Base-by-base conservation (phyloP, 2,888 invertebrate genomes). In the Tipula confusa region DNA sequence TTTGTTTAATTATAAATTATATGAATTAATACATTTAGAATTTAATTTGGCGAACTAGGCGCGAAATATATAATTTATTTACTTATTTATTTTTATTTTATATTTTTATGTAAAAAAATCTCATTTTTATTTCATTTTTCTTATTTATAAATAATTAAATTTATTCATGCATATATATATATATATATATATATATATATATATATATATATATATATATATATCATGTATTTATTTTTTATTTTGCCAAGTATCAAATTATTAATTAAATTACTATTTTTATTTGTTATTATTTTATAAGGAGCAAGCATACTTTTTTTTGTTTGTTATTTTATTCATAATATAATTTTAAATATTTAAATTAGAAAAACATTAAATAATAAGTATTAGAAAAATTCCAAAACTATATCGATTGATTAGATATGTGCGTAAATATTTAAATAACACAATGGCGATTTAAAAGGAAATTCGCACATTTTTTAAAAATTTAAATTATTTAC, bases 211-310 rank as follows among this genome's bases (percentile, higher is more conserved):
- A n/a, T 81, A 13, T 81, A 33, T 82, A 9, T 82, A 82, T 82
- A 24, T 36, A 15, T 82, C n/a, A 18, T 36, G 6, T 82, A 33
- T 15, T 82, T 82, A 33, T 82, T 82, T n/a, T n/a, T 82, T 82
- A 33, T 82, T 82, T 82, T 82, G 82, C 82, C 82, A 82, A n/a
- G 82, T 82, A 82, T 82, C 82, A 82, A 82, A 82, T 82, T 80
- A 80, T 80, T 82, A 31, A 18, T 82, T 36, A 43, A 33, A 33
- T 33, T 82, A 33, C 31, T 33, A 33, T 80, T 80, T 80, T 80
- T 80, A 11, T 81, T 82, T 33, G 3, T 82, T 82, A 18, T 33
- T 82, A 11, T 82, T 33, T 82, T 82, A 82, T 82, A 29, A 81
- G 29, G 80, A 80, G 80, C 80, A 80, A 80, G 29, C 82, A 82